Evolutionary conservation across 2,888 invertebrate species (phyloP).

Genomic region (Himalopsyche anomala): DNA sequence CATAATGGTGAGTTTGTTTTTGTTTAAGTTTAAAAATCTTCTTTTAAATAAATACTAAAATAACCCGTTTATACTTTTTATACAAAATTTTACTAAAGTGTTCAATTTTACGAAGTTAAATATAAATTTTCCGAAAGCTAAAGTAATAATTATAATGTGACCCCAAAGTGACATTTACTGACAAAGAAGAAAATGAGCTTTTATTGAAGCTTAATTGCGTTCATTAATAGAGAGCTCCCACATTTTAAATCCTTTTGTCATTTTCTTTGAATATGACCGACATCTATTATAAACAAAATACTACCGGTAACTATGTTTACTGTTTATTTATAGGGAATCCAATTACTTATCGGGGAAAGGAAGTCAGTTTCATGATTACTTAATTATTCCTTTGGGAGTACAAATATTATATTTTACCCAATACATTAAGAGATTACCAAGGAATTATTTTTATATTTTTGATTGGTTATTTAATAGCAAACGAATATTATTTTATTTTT

Average conservation of each 20-base stretch:
- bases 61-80: constrained; percentile 10
- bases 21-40: not conserved
- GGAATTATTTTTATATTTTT: no score
- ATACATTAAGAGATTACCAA: no score
- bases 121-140: not conserved
- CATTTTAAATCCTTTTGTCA: not conserved
- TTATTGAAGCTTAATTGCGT: not conserved
- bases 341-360: no score
- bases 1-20: no score
- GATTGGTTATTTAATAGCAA: no score
- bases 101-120: not conserved
- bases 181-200: constrained; percentile 1
- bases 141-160: not conserved
- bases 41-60: not conserved
- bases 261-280: not conserved
- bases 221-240: not conserved
- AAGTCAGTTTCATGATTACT: no score
- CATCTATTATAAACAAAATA: no score
- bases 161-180: constrained; percentile 4
- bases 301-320: no score
- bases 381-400: no score
- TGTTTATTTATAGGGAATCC: no score
- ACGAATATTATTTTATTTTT: no score
- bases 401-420: no score
- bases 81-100: not conserved